Percentiles rank a stretch among this genome's conserved stretches.
Conservation (phyloP, 2,888 invertebrate genomes). For the Orchestes rusci region DNA sequence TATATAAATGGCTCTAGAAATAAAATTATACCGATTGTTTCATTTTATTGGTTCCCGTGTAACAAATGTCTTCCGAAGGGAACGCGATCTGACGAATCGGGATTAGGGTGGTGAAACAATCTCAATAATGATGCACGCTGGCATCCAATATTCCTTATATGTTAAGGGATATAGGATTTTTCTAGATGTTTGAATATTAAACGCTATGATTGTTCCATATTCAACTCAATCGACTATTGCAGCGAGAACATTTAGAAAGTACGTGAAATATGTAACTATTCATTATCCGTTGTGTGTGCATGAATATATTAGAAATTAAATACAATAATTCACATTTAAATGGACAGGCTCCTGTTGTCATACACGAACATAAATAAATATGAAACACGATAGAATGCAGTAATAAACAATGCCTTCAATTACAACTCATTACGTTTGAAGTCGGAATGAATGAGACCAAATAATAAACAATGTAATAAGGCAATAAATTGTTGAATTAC, state of each 20-base stretch:
- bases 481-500: constrained; percentile 29
- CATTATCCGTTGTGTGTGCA: constrained; percentile 23
- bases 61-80: constrained; percentile 20
- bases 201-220: no score
- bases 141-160: no score
- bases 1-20: constrained; percentile 24
- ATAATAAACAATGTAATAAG: constrained; percentile 35
- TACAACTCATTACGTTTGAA: constrained; percentile 30
- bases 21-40: constrained; percentile 27
- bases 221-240: no score
- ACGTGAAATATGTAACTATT: constrained; percentile 18
- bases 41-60: constrained; percentile 24
- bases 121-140: no score
- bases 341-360: constrained; percentile 32
- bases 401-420: constrained; percentile 34
- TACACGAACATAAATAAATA: constrained; percentile 32
- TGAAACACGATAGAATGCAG: constrained; percentile 32
- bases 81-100: no score
- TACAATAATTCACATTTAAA: constrained; percentile 32
- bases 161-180: no score
- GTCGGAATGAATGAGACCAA: constrained; percentile 31
- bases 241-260: no score
- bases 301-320: constrained; percentile 30
- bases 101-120: no score
- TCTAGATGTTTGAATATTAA: no score